Evolutionary conservation across 2,797 vertebrate genomes (phyloP), one percentile per base, ranked within the genome.

Genomic region (Margarornis squamiger): DNA sequence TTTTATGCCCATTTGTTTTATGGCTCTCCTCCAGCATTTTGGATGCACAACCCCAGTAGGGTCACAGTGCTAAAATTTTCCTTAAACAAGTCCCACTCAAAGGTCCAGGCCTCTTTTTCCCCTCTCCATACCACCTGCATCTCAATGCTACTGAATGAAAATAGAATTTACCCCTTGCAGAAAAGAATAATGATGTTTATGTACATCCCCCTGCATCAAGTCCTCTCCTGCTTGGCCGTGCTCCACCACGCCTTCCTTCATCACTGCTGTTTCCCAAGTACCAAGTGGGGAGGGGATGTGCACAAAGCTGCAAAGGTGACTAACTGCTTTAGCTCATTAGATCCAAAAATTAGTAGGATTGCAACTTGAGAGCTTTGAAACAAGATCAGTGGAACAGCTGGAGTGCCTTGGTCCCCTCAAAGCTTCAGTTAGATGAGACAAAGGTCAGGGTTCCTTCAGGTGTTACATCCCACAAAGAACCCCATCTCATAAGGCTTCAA

Each of bases 21-120:
- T 73, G 84, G 84, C 93, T 94, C 9, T 93, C 58, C n/a, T 88
- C 84, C 91, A 93, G 61, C 21, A 86, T 58, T 67, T 67, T 68
- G 38, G 91, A 92, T 48, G 48, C 52, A 79, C 65, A 79, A 13
- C 15, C 27, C 17, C 32, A 83, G 18, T 12, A 74, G 36, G 78
- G 84, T 87, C 87, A 95, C 38, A 91, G 67, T 51, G 26, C 48
- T 93, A 93, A 85, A 87, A 77, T 46, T 92, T 96, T 91, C 93
- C 78, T 91, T 82, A 89, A 95, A 86, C 74, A 87, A 90, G 65
- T 48, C 39, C 67, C 77, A 74, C 43, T 70, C 6, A 4, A 85
- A 91, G 52, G 52, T 76, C 52, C 32, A 85, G 32, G 34, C 7
- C 34, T 89, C 59, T 79, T 85, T 86, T 85, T 76, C 38, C 38